Conservation (phyloP, 1,140 invertebrate species). For the Ganaspis sp. region DNA sequence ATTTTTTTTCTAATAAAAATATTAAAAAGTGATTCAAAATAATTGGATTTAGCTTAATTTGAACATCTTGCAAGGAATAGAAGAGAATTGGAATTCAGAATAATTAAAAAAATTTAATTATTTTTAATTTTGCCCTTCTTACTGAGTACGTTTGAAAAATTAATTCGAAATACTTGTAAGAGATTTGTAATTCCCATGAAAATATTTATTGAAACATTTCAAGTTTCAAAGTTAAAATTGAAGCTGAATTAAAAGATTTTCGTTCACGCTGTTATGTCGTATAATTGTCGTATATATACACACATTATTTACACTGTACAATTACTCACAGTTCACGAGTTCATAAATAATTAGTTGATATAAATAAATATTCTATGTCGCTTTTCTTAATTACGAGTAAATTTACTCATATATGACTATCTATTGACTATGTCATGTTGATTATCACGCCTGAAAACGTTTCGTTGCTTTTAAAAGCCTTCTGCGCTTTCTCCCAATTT, state of each 20-base stretch:
- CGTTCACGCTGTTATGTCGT: background rate
- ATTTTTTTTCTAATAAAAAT: no score
- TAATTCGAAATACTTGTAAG: no score
- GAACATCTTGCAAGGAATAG: no score
- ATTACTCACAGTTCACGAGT: background rate
- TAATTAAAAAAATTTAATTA: no score
- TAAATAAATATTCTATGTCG: constrained; percentile 56
- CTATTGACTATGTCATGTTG: constrained; percentile 27
- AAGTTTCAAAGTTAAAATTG: background rate
- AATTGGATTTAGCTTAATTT: no score
- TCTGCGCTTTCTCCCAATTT: background rate
- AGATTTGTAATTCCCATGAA: no score
- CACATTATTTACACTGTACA: constrained; percentile 57
- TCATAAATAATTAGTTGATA: constrained; percentile 41
- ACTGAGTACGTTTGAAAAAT: no score
- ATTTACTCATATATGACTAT: constrained; percentile 62
- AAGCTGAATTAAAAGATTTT: background rate
- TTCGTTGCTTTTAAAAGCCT: background rate
- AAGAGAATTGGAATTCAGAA: no score
- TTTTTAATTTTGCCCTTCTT: no score
- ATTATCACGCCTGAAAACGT: constrained; percentile 14
- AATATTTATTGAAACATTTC: no score
- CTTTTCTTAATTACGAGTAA: constrained; percentile 41
- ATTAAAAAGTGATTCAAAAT: no score
- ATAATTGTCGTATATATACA: constrained; percentile 38